Evolutionary conservation across 1,140 invertebrate genomes (phyloP), one percentile per base, ranked within the genome.

Genomic region (Polypedilum pembai): DNA sequence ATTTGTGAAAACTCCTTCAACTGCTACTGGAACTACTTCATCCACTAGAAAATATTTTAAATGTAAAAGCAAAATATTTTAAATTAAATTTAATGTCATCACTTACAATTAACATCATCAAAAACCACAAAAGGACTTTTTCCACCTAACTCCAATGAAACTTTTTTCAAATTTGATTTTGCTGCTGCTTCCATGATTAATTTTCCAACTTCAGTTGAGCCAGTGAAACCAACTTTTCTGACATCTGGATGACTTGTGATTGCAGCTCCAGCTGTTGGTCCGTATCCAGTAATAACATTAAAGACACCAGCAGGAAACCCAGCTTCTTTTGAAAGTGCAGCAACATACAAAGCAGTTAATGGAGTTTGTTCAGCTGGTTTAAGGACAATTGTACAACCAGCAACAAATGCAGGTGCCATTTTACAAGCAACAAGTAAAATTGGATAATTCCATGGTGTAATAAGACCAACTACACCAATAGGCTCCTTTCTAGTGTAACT

Each of bases 331-430:
- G 85, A 80, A 0, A 93, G 82, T 17, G 85, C 80, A 12, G 86
- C 90, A 15, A 91, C 78, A 76, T 91, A 87, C 0, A 92, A 80
- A 4, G 91, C 89, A 5, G 88, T 88, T 1, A 93, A 82, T 0
- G 92, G 91, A 0, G 92, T 93, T 79, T 92, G 91, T 80, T 93
- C 92, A 0, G 92, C 91, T 15, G 90, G 88, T 78, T 92, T 93
- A 76, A 90, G 77, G 8, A 93, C 86, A 8, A 89, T 79, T 12
- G 85, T 87, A 77, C 87, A 88, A 3, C 89, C 88, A 76, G 84
- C 81, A 40, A 87, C 84, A 21, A 91, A 77, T 20, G 90, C 90
- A 18, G 91, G 90, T 2, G n/a, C 83, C 90, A 78, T 89, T 84
- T 80, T 17, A 45, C 76, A 80, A 80, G 75, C 92, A 95, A 93